These are phyloP conservation scores for Cryptosula pallasiana DNA, from an alignment of 2,888 invertebrate genomes.

Conservation along the genomic window DNA sequence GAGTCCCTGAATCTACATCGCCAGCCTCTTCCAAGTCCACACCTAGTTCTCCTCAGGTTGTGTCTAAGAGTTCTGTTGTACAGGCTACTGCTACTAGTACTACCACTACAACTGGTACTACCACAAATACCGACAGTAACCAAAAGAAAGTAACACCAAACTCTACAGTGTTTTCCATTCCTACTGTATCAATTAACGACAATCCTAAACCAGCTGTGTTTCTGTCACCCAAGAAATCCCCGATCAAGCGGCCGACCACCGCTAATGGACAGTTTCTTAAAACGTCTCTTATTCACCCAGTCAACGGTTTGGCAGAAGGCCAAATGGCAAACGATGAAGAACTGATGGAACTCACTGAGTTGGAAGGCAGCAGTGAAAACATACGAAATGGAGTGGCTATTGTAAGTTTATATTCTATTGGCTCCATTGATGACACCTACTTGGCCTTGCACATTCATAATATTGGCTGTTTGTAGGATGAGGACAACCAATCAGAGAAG, in stretches of 20 bases:
- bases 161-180: not conserved
- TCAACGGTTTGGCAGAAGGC: not conserved
- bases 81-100: not conserved
- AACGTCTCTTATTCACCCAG: not conserved
- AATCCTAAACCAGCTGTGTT: not conserved
- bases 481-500: too few species aligned
- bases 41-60: not conserved
- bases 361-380: not conserved
- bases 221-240: not conserved
- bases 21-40: not conserved
- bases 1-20: not conserved
- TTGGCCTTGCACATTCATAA: too few species aligned
- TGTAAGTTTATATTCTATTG: too few species aligned
- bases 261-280: slow-evolving; percentile 17
- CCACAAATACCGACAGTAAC: not conserved
- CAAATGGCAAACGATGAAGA: not conserved
- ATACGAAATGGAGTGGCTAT: not conserved
- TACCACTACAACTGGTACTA: not conserved
- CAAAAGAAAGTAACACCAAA: not conserved
- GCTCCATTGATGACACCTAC: too few species aligned
- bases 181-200: not conserved
- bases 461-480: too few species aligned
- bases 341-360: not conserved
- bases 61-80: not conserved
- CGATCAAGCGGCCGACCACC: not conserved